phyloP scores from a whole-genome alignment of 1,140 invertebrate species.

The Panulirus ornatus region DNA sequence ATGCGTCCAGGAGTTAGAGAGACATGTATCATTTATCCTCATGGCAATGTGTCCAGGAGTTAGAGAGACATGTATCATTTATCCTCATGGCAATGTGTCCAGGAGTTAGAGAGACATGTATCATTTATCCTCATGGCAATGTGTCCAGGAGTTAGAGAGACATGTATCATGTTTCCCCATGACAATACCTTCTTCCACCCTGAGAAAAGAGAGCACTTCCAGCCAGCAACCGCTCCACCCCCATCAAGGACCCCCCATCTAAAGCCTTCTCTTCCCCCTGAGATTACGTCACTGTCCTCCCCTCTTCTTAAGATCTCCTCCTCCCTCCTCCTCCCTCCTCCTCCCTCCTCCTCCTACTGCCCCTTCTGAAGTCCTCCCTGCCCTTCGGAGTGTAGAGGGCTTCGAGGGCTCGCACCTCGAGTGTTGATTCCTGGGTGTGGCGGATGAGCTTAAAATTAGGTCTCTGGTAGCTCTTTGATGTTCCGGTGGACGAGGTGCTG shows the following conservation, averaged over 20 bases:
- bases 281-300: background rate
- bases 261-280: background rate
- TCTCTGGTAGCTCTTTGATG: constrained; percentile 50
- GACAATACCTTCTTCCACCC: too few relatives aligned
- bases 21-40: too few relatives aligned
- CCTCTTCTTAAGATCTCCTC: background rate
- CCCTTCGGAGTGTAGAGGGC: background rate
- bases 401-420: constrained; percentile 16
- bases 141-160: too few relatives aligned
- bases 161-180: background rate
- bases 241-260: constrained; percentile 1
- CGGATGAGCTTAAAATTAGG: constrained; percentile 58
- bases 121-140: background rate
- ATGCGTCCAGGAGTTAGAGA: too few relatives aligned
- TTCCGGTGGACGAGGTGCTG: constrained; percentile 10
- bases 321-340: background rate
- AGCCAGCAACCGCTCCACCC: background rate
- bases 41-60: too few relatives aligned
- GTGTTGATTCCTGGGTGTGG: constrained; percentile 58
- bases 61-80: too few relatives aligned
- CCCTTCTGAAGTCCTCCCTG: background rate
- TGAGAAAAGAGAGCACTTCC: background rate
- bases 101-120: background rate
- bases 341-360: background rate
- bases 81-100: too few relatives aligned